Evolutionary conservation across 2,797 vertebrate genomes (phyloP), one percentile per base, ranked within the genome.

Genomic region (Amblyraja radiata): DNA sequence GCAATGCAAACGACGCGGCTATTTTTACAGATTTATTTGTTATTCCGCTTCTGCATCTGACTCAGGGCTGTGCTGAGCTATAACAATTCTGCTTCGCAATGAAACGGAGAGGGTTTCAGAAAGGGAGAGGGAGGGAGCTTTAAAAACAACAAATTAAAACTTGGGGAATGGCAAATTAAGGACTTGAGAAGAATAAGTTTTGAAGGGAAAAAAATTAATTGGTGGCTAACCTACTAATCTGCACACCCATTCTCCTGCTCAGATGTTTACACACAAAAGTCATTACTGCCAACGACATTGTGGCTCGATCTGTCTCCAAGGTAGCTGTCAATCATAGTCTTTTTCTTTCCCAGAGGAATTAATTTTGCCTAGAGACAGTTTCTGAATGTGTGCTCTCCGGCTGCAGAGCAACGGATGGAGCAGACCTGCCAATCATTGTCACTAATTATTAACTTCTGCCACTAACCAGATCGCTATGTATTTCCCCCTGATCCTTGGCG

Each of bases 361-460:
- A 97, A 97, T 97, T 97, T 97, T 97, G 98, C 98, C 98, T 95
- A 97, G 97, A 98, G 98, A 98, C 97, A 97, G 96, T 94, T 95
- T 96, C 96, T 97, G 96, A 97, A 97, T 96, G 97, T 97, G 97
- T 95, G 98, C 98, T 98, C 97, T 96, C 95, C 96, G 98, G 98
- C 97, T 97, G 97, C 96, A 93, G 97, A 97, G 98, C 97, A 96
- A 97, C 98, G 98, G 97, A 98, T 97, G 97, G 98, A 98, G 98
- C 96, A 97, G 96, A 97, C 94, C 98, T 98, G 99, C 98, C 99
- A 99, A 98, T 99, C 99, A 99, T 98, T 99, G 98, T 99, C 98
- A 99, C 98, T 99, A 98, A 99, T 99, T 99, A 99, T 99, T 99
- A 99, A 98, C 98, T 98, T 98, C 98, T 99, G 98, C 99, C 99